Percentiles rank a stretch among this genome's conserved stretches.
Evolutionary conservation across 2,888 invertebrate genomes (phyloP).

Genomic region (Herminia tarsipennalis): DNA sequence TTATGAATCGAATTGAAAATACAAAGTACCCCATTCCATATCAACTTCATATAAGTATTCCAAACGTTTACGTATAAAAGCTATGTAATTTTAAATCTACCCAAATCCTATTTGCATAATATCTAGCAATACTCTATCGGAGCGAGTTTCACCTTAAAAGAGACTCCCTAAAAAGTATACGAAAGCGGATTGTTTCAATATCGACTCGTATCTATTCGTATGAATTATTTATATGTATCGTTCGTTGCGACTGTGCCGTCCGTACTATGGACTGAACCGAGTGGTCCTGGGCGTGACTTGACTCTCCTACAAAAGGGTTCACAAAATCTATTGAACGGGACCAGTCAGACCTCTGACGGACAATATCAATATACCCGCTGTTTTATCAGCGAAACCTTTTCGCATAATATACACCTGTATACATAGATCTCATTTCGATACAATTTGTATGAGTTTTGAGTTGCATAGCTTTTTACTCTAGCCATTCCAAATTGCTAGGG

Average conservation of each 20-base stretch:
- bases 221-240: constrained; percentile 76
- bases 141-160: constrained; percentile 48
- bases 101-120: constrained; percentile 40
- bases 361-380: constrained; percentile 42
- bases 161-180: constrained; percentile 55
- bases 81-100: constrained; percentile 34
- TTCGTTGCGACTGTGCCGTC: constrained; percentile 46
- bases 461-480: constrained; percentile 23
- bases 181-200: constrained; percentile 70
- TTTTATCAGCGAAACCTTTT: constrained; percentile 45
- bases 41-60: constrained; percentile 10
- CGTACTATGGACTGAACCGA: constrained; percentile 51
- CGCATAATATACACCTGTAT: constrained; percentile 28
- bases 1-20: background rate
- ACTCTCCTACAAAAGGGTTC: constrained; percentile 44
- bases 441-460: constrained; percentile 45
- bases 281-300: constrained; percentile 61
- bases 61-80: constrained; percentile 33
- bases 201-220: constrained; percentile 57
- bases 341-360: constrained; percentile 37
- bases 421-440: constrained; percentile 36
- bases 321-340: constrained; percentile 39
- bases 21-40: constrained; percentile 3
- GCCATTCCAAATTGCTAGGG: constrained; percentile 8
- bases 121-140: constrained; percentile 31